These are phyloP conservation scores for Geophilus truncorum DNA, from an alignment of 2,888 invertebrate species.

Conservation along the genomic window DNA sequence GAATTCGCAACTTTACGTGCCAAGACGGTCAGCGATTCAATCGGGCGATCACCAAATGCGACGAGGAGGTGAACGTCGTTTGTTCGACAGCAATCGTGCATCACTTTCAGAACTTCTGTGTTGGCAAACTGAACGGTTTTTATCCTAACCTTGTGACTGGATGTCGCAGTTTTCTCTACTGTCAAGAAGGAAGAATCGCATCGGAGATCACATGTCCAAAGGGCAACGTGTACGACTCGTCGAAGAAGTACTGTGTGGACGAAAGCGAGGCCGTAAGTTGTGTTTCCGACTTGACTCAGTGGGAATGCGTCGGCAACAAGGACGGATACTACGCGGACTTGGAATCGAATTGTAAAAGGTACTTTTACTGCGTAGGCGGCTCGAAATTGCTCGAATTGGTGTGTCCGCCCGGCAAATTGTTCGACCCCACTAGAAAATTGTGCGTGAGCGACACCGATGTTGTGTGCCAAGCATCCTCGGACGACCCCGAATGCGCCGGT, in stretches of 20 bases:
- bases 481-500: constrained; percentile 33
- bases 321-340: constrained; percentile 57
- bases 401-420: constrained; percentile 53
- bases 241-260: constrained; percentile 30
- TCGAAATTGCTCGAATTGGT: constrained; percentile 52
- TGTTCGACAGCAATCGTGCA: constrained; percentile 26
- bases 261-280: background rate
- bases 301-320: constrained; percentile 33
- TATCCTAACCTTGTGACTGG: constrained; percentile 33
- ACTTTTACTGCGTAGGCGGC: constrained; percentile 58
- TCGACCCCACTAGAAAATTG: constrained; percentile 41
- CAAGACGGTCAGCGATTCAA: constrained; percentile 54
- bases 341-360: constrained; percentile 54
- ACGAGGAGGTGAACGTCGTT: constrained; percentile 12
- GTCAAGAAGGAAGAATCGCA: constrained; percentile 40
- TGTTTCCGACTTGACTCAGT: background rate
- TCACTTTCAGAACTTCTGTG: constrained; percentile 23
- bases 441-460: constrained; percentile 28
- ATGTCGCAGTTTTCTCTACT: constrained; percentile 36
- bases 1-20: constrained; percentile 56
- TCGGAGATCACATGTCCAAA: constrained; percentile 52
- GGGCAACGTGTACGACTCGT: constrained; percentile 57
- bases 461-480: background rate
- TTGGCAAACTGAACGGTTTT: constrained; percentile 34
- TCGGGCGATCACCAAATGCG: constrained; percentile 32